Evolutionary conservation across 2,888 invertebrate genomes (phyloP).

Genomic region (Horisme vitalbata): DNA sequence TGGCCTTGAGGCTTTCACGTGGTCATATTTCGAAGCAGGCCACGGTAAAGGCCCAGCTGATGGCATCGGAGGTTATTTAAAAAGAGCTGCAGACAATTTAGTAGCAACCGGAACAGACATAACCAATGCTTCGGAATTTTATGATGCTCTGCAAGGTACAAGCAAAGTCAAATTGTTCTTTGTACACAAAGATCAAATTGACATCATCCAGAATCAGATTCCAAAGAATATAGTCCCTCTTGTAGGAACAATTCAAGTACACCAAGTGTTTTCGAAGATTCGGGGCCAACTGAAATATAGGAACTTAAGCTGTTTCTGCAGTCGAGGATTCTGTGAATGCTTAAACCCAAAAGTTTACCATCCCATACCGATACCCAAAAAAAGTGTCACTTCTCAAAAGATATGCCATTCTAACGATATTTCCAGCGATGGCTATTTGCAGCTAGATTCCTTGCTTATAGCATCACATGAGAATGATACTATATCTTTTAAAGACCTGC

Average conservation of each 20-base stretch:
- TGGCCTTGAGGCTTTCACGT: too few species aligned
- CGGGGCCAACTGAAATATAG: not conserved
- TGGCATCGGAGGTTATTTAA: not conserved
- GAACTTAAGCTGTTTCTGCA: not conserved
- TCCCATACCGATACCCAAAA: too few species aligned
- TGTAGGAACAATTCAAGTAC: not conserved
- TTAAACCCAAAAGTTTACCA: too few species aligned
- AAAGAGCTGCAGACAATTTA: not conserved
- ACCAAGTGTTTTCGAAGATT: not conserved
- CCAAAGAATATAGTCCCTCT: not conserved
- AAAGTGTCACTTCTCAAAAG: too few species aligned
- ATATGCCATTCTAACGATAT: too few species aligned
- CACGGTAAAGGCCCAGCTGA: not conserved
- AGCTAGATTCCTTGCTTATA: too few species aligned
- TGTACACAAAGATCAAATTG: not conserved
- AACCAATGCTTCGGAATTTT: not conserved
- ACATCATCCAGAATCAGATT: not conserved
- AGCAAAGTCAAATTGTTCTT: not conserved
- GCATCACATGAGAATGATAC: too few species aligned
- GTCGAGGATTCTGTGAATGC: too few species aligned
- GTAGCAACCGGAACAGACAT: not conserved
- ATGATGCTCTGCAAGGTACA: not conserved
- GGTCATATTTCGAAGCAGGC: not conserved
- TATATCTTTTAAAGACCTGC: too few species aligned
- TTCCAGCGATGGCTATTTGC: too few species aligned